Conservation (phyloP, 2,797 vertebrate genomes). For the Manis javanica region DNA sequence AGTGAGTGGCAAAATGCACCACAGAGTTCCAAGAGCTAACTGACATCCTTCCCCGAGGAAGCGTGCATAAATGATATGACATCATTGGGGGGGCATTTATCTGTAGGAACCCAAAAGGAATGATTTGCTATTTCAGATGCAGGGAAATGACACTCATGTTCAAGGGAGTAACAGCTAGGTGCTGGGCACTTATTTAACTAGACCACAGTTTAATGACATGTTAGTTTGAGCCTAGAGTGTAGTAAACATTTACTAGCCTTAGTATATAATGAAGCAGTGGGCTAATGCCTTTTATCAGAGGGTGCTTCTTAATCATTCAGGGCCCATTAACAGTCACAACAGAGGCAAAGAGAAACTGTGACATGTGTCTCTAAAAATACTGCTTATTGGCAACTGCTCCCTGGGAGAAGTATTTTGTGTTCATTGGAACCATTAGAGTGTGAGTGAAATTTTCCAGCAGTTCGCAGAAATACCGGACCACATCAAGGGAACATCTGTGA, state of each 20-base stretch:
- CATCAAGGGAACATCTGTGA: constrained; percentile 76
- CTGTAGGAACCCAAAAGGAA: constrained; percentile 22
- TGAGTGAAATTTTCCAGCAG: constrained; percentile 87
- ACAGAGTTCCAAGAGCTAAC: not conserved
- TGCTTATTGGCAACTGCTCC: constrained; percentile 84
- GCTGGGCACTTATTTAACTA: constrained; percentile 54
- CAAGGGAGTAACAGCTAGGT: constrained; percentile 31
- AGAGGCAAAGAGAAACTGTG: constrained; percentile 85
- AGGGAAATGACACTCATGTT: constrained; percentile 59
- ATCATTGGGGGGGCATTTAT: not conserved
- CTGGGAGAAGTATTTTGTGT: constrained; percentile 84
- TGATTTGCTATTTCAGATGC: constrained; percentile 37
- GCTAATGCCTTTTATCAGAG: constrained; percentile 76
- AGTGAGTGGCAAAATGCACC: not conserved
- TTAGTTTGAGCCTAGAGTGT: constrained; percentile 62
- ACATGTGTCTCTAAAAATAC: constrained; percentile 86
- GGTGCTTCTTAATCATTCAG: constrained; percentile 80
- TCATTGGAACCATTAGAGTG: constrained; percentile 83
- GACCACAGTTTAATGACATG: constrained; percentile 55
- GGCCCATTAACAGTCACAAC: constrained; percentile 82
- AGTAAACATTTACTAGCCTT: constrained; percentile 74
- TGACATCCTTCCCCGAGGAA: not conserved
- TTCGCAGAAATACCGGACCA: constrained; percentile 80
- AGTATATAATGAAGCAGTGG: constrained; percentile 65
- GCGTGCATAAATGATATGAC: not conserved